Conservation (phyloP, 35 echinoderm and acorn worm species). For the Stichopus chloronotus region DNA sequence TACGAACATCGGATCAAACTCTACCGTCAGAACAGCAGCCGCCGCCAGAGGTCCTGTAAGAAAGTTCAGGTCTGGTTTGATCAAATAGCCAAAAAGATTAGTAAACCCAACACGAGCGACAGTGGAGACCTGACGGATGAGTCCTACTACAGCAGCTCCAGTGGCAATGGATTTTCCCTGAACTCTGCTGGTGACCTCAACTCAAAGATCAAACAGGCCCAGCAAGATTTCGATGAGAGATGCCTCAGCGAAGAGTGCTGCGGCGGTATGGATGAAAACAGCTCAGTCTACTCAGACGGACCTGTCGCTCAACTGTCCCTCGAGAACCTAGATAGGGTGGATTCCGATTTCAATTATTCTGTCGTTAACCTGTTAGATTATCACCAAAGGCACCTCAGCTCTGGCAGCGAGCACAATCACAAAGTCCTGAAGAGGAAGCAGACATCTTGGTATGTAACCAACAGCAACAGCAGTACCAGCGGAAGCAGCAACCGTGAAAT, state of each 20-base stretch:
- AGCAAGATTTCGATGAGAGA: conserved; percentile 13
- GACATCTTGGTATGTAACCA: conserved; percentile 32
- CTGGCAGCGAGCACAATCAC: conserved; percentile 18
- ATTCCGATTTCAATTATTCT: conserved; percentile 39
- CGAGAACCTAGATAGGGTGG: background rate
- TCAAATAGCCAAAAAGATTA: conserved; percentile 3
- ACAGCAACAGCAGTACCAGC: background rate
- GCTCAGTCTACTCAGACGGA: conserved; percentile 42
- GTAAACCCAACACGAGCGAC: conserved; percentile 17
- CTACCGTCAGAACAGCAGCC: conserved; percentile 17
- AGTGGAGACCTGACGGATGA: conserved; percentile 55
- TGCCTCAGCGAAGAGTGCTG: conserved; percentile 7
- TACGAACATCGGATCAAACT: conserved; percentile 56
- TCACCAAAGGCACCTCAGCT: conserved; percentile 17
- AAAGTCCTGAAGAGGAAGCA: conserved; percentile 30
- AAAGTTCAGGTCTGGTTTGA: conserved; percentile 56
- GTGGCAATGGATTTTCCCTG: conserved; percentile 40
- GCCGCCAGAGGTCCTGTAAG: conserved; percentile 12
- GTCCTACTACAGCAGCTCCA: conserved; percentile 49
- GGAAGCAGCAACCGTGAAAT: background rate
- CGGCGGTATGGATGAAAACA: background rate
- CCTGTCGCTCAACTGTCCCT: background rate
- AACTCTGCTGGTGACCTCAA: conserved; percentile 53
- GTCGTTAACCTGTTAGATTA: conserved; percentile 44
- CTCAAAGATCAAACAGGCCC: background rate